Evolutionary conservation across 2,113 vertebrate genomes (phyloP).

Genomic region (Acinonyx jubatus): DNA sequence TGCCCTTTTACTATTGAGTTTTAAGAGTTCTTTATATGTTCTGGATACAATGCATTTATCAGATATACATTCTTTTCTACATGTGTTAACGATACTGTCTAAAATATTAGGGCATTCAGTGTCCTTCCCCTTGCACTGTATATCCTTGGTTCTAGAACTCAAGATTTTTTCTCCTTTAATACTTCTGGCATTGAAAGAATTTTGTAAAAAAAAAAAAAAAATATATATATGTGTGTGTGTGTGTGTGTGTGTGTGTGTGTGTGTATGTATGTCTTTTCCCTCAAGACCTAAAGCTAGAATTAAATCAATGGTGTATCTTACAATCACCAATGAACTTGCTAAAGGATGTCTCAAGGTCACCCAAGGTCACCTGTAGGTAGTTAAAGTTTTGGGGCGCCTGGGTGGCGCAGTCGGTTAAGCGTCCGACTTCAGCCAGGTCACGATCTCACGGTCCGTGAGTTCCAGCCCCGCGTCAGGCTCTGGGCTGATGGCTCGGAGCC

Average conservation of each 20-base stretch:
- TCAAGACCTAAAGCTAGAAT: not conserved
- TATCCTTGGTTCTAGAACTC: slow-evolving; percentile 31
- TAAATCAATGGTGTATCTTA: not conserved
- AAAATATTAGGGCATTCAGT: slow-evolving; percentile 2
- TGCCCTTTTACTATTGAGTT: not conserved
- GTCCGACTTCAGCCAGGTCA: no score
- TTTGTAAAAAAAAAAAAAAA: not conserved
- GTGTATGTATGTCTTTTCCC: not conserved
- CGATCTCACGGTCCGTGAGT: no score
- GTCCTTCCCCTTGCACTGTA: not conserved
- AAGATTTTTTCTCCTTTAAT: not conserved
- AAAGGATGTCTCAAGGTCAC: not conserved
- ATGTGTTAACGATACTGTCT: not conserved
- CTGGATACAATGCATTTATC: not conserved
- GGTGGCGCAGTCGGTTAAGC: no score
- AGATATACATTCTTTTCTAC: not conserved
- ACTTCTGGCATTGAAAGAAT: slow-evolving; percentile 35
- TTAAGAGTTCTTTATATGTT: not conserved
- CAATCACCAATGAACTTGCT: not conserved
- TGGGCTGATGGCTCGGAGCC: no score
- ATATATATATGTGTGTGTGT: not conserved
- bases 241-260: not conserved
- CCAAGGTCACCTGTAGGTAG: not conserved
- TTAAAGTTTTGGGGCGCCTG: not conserved
- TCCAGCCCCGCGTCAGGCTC: no score